phyloP scores from a whole-genome alignment of 2,888 invertebrate genomes.

The Eupithecia exiguata region DNA sequence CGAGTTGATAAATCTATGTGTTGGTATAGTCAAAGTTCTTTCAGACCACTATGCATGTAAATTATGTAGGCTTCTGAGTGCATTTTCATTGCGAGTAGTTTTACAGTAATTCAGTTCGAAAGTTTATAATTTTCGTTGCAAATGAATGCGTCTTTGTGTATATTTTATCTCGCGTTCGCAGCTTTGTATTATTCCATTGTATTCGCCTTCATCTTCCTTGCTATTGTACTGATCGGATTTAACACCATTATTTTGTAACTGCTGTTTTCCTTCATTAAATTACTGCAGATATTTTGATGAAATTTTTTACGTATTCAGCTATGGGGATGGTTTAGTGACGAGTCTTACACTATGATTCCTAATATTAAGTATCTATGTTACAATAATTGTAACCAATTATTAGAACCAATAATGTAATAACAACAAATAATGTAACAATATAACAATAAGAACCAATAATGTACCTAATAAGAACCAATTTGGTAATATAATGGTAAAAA shows the following conservation, averaged over 20 bases:
- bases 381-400: too few relatives aligned
- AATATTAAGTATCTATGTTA: too few relatives aligned
- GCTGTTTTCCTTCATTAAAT: slow-evolving; percentile 20
- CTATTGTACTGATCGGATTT: slow-evolving; percentile 25
- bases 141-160: slow-evolving; percentile 11
- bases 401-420: too few relatives aligned
- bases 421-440: too few relatives aligned
- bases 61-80: neutral
- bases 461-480: too few relatives aligned
- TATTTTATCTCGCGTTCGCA: slow-evolving; percentile 20
- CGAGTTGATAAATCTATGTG: neutral
- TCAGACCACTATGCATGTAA: neutral
- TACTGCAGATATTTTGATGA: slow-evolving; percentile 6
- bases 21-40: neutral
- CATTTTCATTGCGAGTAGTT: neutral
- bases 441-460: too few relatives aligned
- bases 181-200: slow-evolving; percentile 35
- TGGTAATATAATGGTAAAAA: too few relatives aligned
- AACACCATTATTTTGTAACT: slow-evolving; percentile 25
- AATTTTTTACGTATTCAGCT: neutral
- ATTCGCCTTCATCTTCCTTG: slow-evolving; percentile 30
- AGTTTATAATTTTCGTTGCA: neutral
- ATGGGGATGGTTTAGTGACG: neutral
- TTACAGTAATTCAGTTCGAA: neutral
- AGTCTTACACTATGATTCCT: too few relatives aligned